A percentile compares a stretch with the other conserved stretches of the same genome.
Conservation (phyloP, 2,888 invertebrate genomes). For the Watsonalla binaria region DNA sequence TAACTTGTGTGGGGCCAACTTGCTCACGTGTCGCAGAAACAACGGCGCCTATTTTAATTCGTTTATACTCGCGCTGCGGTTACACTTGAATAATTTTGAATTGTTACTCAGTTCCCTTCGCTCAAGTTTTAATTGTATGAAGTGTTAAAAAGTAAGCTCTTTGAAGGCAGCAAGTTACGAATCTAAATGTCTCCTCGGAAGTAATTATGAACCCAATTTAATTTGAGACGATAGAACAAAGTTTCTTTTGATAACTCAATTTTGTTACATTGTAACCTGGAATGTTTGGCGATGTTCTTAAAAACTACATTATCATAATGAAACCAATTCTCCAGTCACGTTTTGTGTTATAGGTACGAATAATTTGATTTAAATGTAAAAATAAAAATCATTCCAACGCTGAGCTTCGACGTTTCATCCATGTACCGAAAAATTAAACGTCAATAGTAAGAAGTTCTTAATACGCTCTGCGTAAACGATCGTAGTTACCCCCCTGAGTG, state of each 20-base stretch:
- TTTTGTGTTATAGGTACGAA: no score
- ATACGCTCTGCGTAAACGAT: no score
- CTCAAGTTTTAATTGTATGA: conserved; percentile 3
- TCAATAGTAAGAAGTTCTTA: no score
- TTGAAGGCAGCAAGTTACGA: not conserved
- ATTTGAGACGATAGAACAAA: not conserved
- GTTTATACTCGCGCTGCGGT: conserved; percentile 23
- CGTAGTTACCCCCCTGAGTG: no score
- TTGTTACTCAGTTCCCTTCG: conserved; percentile 8
- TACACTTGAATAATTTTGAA: conserved; percentile 20
- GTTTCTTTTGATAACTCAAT: not conserved
- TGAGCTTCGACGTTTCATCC: no score
- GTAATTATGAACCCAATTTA: not conserved
- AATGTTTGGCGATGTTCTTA: not conserved
- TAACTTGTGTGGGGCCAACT: conserved; percentile 39
- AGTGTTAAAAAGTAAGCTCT: not conserved
- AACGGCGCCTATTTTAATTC: conserved; percentile 40
- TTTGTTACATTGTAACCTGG: not conserved
- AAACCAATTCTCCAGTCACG: no score
- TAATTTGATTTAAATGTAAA: no score
- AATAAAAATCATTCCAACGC: no score
- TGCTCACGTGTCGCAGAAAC: conserved; percentile 43
- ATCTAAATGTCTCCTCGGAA: not conserved
- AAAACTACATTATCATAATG: no score
- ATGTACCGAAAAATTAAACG: no score